Conservation (phyloP, 1,140 invertebrate species). For the Drosophila kanapiae region DNA sequence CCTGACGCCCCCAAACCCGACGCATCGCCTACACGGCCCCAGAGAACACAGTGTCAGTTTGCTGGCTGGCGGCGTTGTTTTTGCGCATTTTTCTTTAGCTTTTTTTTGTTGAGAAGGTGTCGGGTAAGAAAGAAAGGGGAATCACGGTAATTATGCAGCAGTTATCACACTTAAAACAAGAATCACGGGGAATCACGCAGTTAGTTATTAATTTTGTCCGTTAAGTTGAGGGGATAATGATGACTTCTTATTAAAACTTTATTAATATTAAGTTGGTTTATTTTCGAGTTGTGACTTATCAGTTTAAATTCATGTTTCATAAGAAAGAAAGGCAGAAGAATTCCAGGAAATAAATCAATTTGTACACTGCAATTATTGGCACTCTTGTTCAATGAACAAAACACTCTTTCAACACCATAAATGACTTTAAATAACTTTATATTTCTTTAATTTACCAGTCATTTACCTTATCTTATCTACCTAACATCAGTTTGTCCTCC, state of each 20-base stretch:
- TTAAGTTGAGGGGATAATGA: not conserved
- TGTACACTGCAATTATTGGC: not conserved
- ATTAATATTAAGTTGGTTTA: not conserved
- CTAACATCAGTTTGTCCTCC: not conserved
- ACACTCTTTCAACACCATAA: not conserved
- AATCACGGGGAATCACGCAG: constrained; percentile 7
- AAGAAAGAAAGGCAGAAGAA: no score
- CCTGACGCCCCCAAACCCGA: constrained; percentile 3
- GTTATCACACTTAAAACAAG: not conserved
- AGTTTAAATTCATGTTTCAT: not conserved
- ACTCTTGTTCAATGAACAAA: not conserved
- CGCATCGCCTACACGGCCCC: not conserved
- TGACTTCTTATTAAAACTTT: no score
- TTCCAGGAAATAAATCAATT: not conserved
- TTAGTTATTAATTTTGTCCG: not conserved
- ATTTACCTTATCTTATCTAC: constrained; percentile 2
- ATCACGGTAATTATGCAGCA: not conserved
- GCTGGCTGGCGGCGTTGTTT: not conserved
- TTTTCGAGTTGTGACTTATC: not conserved
- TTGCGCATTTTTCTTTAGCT: constrained; percentile 13
- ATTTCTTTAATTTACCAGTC: not conserved
- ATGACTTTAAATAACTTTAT: not conserved
- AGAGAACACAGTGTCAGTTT: not conserved
- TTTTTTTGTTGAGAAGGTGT: constrained; percentile 10
- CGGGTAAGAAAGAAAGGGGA: constrained; percentile 2